phyloP scores from a whole-genome alignment of 1,140 invertebrate genomes.

The Neoseiulus cucumeris region DNA sequence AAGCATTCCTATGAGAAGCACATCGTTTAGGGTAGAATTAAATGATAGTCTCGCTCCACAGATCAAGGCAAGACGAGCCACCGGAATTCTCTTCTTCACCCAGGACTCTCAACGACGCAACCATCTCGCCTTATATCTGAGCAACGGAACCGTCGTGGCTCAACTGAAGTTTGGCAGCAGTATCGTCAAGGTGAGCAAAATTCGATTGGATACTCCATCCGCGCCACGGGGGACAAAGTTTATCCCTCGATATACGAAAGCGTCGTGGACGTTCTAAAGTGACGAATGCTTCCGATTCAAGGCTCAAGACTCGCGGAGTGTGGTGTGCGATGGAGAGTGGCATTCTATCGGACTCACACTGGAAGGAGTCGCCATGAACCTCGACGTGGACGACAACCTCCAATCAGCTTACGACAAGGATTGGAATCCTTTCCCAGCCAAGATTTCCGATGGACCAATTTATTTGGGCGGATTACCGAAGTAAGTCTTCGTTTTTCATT shows the following conservation, averaged over 20 bases:
- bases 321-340: neutral
- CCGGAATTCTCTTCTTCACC: neutral
- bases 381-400: neutral
- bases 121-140: neutral
- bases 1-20: too few relatives aligned
- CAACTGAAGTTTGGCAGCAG: neutral
- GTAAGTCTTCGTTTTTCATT: neutral
- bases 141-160: neutral
- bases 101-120: neutral
- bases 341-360: neutral
- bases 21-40: too few relatives aligned
- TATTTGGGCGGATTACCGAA: neutral
- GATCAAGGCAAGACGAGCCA: neutral
- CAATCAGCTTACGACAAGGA: neutral
- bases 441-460: constrained; percentile 2
- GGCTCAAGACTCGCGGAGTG: too few relatives aligned
- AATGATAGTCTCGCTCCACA: neutral
- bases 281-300: too few relatives aligned
- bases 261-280: too few relatives aligned
- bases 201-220: neutral
- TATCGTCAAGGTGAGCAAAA: neutral
- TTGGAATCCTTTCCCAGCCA: neutral
- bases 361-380: neutral
- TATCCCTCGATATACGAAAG: too few relatives aligned
- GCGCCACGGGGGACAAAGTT: too few relatives aligned